A percentile compares a stretch with the other conserved stretches of the same genome.
phyloP scores from a whole-genome alignment of 1,140 invertebrate species.

The Pygmarrhopalites habei region DNA sequence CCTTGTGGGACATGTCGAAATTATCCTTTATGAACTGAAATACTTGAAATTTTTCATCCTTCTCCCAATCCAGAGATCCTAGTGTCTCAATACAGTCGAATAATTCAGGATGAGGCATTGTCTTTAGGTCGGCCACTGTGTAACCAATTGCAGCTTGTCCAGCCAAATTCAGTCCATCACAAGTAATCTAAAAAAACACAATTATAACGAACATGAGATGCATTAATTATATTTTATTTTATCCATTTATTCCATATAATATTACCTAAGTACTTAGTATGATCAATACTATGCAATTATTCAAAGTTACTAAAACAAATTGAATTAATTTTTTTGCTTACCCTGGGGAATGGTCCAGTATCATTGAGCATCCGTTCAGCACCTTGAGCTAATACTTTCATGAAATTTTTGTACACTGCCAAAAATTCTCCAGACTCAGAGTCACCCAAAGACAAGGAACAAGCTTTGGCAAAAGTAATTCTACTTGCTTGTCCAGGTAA shows the following conservation, averaged over 20 bases:
- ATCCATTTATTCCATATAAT: too few relatives aligned
- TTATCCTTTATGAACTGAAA: constrained; percentile 23
- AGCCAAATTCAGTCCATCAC: constrained; percentile 35
- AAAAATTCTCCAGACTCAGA: constrained; percentile 19
- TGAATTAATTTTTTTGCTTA: not conserved
- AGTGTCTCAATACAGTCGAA: constrained; percentile 34
- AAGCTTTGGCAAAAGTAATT: constrained; percentile 21
- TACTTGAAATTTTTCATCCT: constrained; percentile 20
- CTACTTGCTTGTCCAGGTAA: constrained; percentile 9
- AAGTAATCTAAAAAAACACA: constrained; percentile 24
- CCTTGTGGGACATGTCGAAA: constrained; percentile 11
- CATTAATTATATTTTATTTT: not conserved
- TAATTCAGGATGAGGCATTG: constrained; percentile 13
- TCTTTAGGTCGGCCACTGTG: constrained; percentile 19
- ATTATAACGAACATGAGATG: not conserved
- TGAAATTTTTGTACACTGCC: constrained; percentile 19
- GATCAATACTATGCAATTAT: too few relatives aligned
- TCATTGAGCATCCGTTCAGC: constrained; percentile 23
- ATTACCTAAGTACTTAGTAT: too few relatives aligned
- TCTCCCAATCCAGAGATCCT: constrained; percentile 32
- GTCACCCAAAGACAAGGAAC: constrained; percentile 11
- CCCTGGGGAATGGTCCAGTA: not conserved
- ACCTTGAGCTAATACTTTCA: constrained; percentile 22
- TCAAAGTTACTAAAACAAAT: too few relatives aligned
- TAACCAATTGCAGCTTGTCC: constrained; percentile 32